Evolutionary conservation across 2,888 invertebrate genomes (phyloP).

Genomic region (Rambutsinella grinnellia): DNA sequence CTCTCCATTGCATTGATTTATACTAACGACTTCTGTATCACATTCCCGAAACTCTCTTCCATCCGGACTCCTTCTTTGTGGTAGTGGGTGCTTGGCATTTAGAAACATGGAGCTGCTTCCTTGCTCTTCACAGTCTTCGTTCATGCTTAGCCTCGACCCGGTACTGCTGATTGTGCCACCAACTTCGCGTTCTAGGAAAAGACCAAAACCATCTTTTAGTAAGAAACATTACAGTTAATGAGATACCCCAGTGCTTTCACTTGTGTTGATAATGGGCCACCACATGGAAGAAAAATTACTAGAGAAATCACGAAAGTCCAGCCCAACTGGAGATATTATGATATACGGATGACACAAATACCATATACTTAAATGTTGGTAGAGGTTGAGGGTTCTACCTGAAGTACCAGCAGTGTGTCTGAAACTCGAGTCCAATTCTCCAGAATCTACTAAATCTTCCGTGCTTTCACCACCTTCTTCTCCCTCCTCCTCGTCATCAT

Average conservation of each 20-base stretch:
- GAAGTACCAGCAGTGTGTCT: conserved; percentile 38
- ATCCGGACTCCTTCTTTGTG: conserved; percentile 64
- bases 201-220: conserved; percentile 11
- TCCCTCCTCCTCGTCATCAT: conserved; percentile 75
- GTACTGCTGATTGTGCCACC: conserved; percentile 53
- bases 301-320: not conserved
- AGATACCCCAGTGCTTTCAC: conserved; percentile 48
- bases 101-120: conserved; percentile 45
- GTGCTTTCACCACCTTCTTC: conserved; percentile 67
- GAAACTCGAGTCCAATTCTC: conserved; percentile 49
- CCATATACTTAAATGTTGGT: no score
- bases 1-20: conserved; percentile 62
- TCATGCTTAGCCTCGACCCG: conserved; percentile 45
- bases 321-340: not conserved
- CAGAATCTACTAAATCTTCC: conserved; percentile 52
- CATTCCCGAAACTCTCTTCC: conserved; percentile 64
- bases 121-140: conserved; percentile 41
- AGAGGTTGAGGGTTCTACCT: no score
- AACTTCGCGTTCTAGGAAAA: conserved; percentile 6
- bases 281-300: conserved; percentile 24
- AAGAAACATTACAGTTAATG: conserved; percentile 47
- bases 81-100: conserved; percentile 50
- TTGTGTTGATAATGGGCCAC: conserved; percentile 20
- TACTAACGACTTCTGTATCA: conserved; percentile 60
- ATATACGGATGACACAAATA: no score